A percentile compares a stretch with the other conserved stretches of the same genome.
Conservation (phyloP, 2,113 vertebrate genomes). For the Galemys pyrenaicus region DNA sequence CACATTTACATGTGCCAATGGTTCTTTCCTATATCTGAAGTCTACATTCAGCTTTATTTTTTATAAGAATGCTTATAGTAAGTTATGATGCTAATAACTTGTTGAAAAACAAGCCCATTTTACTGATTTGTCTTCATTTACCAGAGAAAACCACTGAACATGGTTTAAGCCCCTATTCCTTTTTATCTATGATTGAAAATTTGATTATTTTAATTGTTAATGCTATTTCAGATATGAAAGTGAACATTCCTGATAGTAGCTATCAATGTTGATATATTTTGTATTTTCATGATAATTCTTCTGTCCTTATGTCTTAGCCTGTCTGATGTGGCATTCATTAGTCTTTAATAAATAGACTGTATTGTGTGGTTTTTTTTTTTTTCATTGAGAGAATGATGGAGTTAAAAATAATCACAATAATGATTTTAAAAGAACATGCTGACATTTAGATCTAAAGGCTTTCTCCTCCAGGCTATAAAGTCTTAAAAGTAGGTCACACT, state of each 20-base stretch:
- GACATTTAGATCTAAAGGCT: constrained; percentile 81
- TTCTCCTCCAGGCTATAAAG: constrained; percentile 70
- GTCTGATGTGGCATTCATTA: constrained; percentile 62
- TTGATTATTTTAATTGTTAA: background rate
- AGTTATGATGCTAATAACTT: background rate
- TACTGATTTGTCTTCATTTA: constrained; percentile 24
- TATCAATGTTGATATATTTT: constrained; percentile 34
- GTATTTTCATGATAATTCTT: constrained; percentile 58
- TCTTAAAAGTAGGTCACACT: constrained; percentile 73
- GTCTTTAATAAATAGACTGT: constrained; percentile 68
- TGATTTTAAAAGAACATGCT: constrained; percentile 75
- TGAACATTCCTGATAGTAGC: constrained; percentile 40
- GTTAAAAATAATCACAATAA: constrained; percentile 81
- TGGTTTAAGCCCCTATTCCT: background rate
- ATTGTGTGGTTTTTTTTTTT: constrained; percentile 65
- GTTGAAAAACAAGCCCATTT: constrained; percentile 27
- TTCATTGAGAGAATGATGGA: constrained; percentile 68
- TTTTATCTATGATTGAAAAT: constrained; percentile 26
- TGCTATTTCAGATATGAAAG: background rate
- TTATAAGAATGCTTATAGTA: background rate
- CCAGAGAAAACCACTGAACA: background rate
- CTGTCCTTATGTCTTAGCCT: constrained; percentile 34
- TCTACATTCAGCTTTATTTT: background rate
- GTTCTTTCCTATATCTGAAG: constrained; percentile 36
- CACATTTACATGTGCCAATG: background rate